Percentiles rank a stretch among this genome's conserved stretches.
Conservation (phyloP, 2,888 invertebrate species). For the Cryptocephalus moraei region DNA sequence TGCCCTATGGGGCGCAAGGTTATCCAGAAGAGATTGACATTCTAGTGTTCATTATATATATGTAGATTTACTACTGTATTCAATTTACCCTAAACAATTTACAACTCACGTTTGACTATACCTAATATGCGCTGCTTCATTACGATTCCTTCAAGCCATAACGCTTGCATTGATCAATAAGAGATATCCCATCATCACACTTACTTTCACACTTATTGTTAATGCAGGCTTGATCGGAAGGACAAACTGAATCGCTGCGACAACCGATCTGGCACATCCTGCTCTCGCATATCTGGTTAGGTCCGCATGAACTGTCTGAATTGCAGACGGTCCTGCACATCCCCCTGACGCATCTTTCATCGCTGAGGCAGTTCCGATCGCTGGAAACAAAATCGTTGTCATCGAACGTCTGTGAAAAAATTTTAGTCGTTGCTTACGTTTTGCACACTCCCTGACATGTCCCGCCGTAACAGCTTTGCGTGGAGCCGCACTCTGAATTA, state of each 20-base stretch:
- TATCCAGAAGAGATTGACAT: too few relatives aligned
- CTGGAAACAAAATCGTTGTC: constrained; percentile 38
- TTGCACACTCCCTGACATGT: constrained; percentile 69
- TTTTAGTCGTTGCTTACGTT: constrained; percentile 43
- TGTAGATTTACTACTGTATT: too few relatives aligned
- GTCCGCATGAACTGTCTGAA: constrained; percentile 69
- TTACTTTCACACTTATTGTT: constrained; percentile 72
- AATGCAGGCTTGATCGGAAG: constrained; percentile 65
- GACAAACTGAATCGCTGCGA: constrained; percentile 71
- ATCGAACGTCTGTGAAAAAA: background rate
- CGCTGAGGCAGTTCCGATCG: constrained; percentile 70
- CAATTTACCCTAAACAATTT: too few relatives aligned
- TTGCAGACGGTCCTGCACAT: constrained; percentile 79
- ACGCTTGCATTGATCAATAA: too few relatives aligned
- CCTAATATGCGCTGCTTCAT: too few relatives aligned
- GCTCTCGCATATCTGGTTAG: constrained; percentile 78
- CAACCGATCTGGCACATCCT: constrained; percentile 81
- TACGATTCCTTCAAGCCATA: too few relatives aligned
- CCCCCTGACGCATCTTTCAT: constrained; percentile 77
- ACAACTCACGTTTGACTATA: too few relatives aligned
- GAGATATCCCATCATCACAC: constrained; percentile 9
- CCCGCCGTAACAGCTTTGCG: constrained; percentile 65
- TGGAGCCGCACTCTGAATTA: constrained; percentile 58
- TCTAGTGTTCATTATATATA: too few relatives aligned
- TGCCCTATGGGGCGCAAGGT: too few relatives aligned